Evolutionary conservation across 2,113 vertebrate genomes (phyloP).

Genomic region (Rana temporaria): DNA sequence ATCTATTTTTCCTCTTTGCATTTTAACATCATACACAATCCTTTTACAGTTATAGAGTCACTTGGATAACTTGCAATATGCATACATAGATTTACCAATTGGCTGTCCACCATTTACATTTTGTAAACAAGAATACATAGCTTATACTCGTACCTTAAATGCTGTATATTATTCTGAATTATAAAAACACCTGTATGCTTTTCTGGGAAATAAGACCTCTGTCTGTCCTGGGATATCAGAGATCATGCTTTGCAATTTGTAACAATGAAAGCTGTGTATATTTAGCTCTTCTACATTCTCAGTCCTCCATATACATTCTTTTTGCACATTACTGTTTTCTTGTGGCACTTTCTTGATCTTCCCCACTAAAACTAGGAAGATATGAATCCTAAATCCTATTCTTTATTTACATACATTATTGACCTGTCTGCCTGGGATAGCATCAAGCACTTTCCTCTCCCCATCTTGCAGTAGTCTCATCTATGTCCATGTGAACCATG

Average conservation of each 20-base stretch:
- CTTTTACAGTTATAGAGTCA: too few relatives aligned
- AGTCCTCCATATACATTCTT: neutral
- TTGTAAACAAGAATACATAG: too few relatives aligned
- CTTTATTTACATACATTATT: neutral
- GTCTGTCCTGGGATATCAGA: too few relatives aligned
- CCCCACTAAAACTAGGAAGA: neutral
- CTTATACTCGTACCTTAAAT: neutral
- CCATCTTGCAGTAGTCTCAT: neutral
- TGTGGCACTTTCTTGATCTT: neutral
- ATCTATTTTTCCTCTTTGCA: too few relatives aligned
- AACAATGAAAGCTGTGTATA: too few relatives aligned
- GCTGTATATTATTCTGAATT: too few relatives aligned
- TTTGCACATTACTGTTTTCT: neutral
- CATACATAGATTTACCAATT: too few relatives aligned
- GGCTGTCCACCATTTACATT: neutral
- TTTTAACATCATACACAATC: too few relatives aligned
- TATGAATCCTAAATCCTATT: neutral
- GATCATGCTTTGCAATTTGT: too few relatives aligned
- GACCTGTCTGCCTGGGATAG: neutral
- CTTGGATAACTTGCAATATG: too few relatives aligned
- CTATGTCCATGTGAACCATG: conserved; percentile 67
- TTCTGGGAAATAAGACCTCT: too few relatives aligned
- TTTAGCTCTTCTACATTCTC: neutral
- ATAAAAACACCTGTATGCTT: too few relatives aligned
- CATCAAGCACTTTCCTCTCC: neutral